phyloP scores from a whole-genome alignment of 2,113 vertebrate species.

The Saguinus midas region DNA sequence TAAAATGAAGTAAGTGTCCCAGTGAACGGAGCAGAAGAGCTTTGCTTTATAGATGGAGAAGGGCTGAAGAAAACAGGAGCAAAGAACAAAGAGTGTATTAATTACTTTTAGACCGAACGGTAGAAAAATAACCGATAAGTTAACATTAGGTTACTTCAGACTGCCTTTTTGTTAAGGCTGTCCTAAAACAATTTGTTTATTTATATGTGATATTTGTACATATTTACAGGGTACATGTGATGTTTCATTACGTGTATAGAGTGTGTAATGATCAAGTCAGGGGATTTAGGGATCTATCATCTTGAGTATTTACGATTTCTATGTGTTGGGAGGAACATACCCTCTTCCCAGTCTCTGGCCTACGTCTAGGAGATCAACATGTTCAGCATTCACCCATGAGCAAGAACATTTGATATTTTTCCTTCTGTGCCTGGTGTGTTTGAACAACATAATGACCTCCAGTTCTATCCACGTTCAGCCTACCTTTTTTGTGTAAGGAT shows the following conservation, averaged over 20 bases:
- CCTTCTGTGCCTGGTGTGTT: neutral
- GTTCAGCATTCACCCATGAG: neutral
- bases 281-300: neutral
- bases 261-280: neutral
- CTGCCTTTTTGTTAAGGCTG: neutral
- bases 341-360: neutral
- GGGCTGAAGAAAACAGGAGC: neutral
- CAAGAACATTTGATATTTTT: neutral
- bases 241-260: neutral
- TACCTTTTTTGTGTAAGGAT: neutral
- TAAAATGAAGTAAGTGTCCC: neutral
- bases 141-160: neutral
- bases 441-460: neutral
- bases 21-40: neutral
- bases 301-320: neutral
- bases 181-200: neutral
- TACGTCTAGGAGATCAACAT: neutral
- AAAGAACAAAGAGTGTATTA: neutral
- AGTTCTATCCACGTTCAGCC: neutral
- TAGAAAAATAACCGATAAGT: neutral
- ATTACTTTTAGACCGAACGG: neutral
- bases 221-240: neutral
- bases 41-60: neutral
- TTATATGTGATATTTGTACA: neutral
- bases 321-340: neutral